Conservation (phyloP, 2,888 invertebrate species). For the Resseliella maxima region DNA sequence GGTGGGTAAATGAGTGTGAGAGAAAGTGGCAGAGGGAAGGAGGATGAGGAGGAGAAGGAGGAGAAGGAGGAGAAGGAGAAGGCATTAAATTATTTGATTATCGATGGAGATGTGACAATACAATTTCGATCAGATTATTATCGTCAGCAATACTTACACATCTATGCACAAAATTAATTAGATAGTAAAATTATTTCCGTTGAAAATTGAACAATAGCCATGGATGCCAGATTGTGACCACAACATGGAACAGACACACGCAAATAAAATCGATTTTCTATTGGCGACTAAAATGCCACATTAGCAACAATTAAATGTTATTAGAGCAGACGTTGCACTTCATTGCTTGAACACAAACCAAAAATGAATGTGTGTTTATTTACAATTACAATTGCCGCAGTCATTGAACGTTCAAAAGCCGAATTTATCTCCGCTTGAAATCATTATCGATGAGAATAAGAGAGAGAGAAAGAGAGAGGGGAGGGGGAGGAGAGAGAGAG, state of each 20-base stretch:
- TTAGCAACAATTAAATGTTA: constrained; percentile 43
- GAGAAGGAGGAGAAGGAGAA: neutral
- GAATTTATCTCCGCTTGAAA: constrained; percentile 14
- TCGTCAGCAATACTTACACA: neutral
- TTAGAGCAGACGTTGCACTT: constrained; percentile 43
- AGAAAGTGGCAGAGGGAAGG: too few relatives aligned
- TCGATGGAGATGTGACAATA: neutral
- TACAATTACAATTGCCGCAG: constrained; percentile 17
- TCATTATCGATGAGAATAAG: neutral
- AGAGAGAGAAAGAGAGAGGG: too few relatives aligned
- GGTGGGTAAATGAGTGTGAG: too few relatives aligned
- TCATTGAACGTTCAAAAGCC: neutral
- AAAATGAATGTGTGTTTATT: neutral
- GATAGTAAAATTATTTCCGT: neutral
- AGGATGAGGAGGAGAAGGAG: neutral
- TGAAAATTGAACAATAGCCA: neutral
- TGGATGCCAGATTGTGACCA: constrained; percentile 15
- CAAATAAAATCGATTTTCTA: neutral
- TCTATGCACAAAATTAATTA: constrained; percentile 18
- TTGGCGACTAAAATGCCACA: neutral
- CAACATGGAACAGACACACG: neutral
- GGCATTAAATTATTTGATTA: neutral
- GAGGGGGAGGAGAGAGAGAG: too few relatives aligned
- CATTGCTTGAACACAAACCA: neutral
- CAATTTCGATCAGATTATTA: neutral